Percentiles rank a stretch among this genome's conserved stretches.
phyloP scores from a whole-genome alignment of 2,113 vertebrate genomes.

The Heteronetta atricapilla region DNA sequence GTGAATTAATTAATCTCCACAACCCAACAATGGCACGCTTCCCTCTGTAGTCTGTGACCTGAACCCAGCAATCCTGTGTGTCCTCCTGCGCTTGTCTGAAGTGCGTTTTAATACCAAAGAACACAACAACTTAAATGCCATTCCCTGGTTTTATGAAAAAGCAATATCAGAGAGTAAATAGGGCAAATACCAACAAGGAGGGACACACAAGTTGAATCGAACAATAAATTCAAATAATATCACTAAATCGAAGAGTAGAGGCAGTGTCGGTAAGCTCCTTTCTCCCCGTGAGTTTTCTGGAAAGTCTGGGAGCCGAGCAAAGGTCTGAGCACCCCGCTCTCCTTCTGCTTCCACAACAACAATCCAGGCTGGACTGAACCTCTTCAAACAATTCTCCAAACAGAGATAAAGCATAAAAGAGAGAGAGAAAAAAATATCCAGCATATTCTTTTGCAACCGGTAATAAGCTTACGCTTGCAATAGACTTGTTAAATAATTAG shows the following conservation, averaged over 20 bases:
- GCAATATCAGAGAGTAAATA: constrained; percentile 98
- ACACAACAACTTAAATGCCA: constrained; percentile 98
- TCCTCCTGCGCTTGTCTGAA: constrained; percentile 82
- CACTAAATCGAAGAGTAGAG: constrained; percentile 46
- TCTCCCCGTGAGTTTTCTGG: constrained; percentile 22
- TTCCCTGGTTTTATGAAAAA: constrained; percentile 89
- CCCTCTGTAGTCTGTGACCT: constrained; percentile 82
- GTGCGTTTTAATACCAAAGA: constrained; percentile 92
- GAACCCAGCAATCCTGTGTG: constrained; percentile 86
- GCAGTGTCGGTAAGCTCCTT: constrained; percentile 1
- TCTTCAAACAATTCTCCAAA: constrained; percentile 63
- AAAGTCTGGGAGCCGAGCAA: constrained; percentile 19
- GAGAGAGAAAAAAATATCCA: background rate
- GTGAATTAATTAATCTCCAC: constrained; percentile 68
- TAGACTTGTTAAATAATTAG: constrained; percentile 76
- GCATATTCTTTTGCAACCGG: background rate
- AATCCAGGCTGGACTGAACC: constrained; percentile 62
- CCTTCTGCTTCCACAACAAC: constrained; percentile 58
- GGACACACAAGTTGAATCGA: constrained; percentile 84
- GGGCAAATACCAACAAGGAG: constrained; percentile 96
- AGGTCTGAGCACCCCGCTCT: constrained; percentile 51
- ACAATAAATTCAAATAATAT: constrained; percentile 85
- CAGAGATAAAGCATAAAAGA: constrained; percentile 69
- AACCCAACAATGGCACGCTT: constrained; percentile 82
- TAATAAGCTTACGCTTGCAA: constrained; percentile 59